Percentiles rank a stretch among this genome's conserved stretches.
Conservation (phyloP, 1,140 invertebrate species). For the Drosophila grimshawi region DNA sequence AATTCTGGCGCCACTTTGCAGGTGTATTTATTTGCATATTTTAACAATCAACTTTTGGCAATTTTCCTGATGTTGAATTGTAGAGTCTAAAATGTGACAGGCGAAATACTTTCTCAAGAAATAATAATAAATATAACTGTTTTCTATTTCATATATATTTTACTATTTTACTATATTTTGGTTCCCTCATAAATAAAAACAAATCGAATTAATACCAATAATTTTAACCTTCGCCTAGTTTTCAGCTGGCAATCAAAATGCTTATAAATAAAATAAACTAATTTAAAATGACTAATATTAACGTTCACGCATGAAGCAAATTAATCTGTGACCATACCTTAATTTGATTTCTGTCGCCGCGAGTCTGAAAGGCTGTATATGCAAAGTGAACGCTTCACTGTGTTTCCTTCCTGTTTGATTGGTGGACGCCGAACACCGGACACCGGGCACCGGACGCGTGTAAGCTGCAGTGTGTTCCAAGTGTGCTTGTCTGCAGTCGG, state of each 20-base stretch:
- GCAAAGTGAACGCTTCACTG: slow-evolving; percentile 30
- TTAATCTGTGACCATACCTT: slow-evolving; percentile 23
- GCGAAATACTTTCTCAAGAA: no score
- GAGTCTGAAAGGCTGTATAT: slow-evolving; percentile 13
- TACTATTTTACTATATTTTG: slow-evolving; percentile 10
- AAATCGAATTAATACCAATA: slow-evolving; percentile 6
- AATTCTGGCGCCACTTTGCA: slow-evolving; percentile 4
- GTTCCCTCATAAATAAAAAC: slow-evolving; percentile 16
- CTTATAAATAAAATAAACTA: slow-evolving; percentile 27
- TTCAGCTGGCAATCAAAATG: slow-evolving; percentile 14
- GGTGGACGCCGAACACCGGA: slow-evolving; percentile 13
- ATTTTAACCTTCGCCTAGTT: slow-evolving; percentile 56
- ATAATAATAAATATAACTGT: no score
- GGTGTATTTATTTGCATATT: no score
- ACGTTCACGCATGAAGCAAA: slow-evolving; percentile 20
- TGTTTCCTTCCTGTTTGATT: slow-evolving; percentile 45
- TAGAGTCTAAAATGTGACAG: no score
- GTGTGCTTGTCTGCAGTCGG: slow-evolving; percentile 8
- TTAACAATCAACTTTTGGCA: no score
- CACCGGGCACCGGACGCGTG: slow-evolving; percentile 12
- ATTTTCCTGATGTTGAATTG: no score
- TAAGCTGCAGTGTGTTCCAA: slow-evolving; percentile 9
- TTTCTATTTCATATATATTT: background rate
- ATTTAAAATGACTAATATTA: slow-evolving; percentile 2
- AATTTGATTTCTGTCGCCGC: slow-evolving; percentile 24